A percentile compares a stretch with the other conserved stretches of the same genome.
Conservation (phyloP, 92 coral and sea anemone species). For the Palythoa grandis region DNA sequence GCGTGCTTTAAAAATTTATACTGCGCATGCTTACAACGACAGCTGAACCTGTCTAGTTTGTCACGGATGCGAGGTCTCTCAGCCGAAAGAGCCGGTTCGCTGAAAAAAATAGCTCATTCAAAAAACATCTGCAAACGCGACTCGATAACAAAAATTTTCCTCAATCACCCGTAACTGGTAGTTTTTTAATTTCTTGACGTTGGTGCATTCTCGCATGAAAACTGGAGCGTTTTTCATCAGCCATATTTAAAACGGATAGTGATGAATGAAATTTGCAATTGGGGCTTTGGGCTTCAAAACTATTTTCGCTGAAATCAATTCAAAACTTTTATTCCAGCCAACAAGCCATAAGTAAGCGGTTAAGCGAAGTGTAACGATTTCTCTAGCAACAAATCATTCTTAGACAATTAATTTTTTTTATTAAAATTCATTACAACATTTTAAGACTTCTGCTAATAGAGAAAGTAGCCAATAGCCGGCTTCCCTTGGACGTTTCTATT, state of each 20-base stretch:
- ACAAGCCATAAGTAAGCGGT: conserved; percentile 67
- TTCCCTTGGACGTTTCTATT: conserved; percentile 55
- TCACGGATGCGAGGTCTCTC: conserved; percentile 78
- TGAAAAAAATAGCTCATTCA: conserved; percentile 85
- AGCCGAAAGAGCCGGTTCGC: conserved; percentile 70
- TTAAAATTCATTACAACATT: conserved; percentile 92
- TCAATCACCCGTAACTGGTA: conserved; percentile 82
- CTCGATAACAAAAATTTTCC: conserved; percentile 59
- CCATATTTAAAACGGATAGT: conserved; percentile 10
- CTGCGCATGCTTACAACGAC: conserved; percentile 92
- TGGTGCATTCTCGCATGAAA: conserved; percentile 53
- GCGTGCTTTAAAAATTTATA: conserved; percentile 85
- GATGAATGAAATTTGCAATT: not conserved
- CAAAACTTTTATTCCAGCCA: conserved; percentile 43
- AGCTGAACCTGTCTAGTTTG: conserved; percentile 93
- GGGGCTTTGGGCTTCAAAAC: not conserved
- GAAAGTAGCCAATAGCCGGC: conserved; percentile 63
- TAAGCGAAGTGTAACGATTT: conserved; percentile 83
- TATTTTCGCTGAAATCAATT: conserved; percentile 25
- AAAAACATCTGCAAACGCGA: conserved; percentile 78
- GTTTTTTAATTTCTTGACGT: conserved; percentile 55
- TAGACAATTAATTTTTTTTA: conserved; percentile 75
- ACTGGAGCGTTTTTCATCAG: not conserved
- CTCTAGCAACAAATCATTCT: conserved; percentile 78
- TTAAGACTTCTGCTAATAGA: conserved; percentile 76